Evolutionary conservation across 2,797 vertebrate genomes (phyloP).

Genomic region (Huso huso): DNA sequence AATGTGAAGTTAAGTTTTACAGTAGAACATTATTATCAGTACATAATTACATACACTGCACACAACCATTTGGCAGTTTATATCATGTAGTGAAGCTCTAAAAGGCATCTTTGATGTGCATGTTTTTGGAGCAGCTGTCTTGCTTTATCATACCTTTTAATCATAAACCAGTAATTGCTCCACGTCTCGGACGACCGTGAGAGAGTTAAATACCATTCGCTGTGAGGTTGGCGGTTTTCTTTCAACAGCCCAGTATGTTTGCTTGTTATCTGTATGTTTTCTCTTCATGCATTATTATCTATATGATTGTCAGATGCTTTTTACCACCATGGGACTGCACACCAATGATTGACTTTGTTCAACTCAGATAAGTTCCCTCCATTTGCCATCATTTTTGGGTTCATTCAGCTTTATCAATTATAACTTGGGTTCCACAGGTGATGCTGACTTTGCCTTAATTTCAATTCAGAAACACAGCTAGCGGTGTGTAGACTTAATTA

Average conservation of each 20-base stretch:
- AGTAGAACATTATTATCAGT: background rate
- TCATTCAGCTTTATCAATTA: conserved; percentile 3
- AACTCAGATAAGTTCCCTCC: background rate
- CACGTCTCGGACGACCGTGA: background rate
- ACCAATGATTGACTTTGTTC: background rate
- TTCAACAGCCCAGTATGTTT: background rate
- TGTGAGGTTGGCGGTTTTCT: background rate
- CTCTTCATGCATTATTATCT: background rate
- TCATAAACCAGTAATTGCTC: too few relatives aligned
- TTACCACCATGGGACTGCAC: background rate
- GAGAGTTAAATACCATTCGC: background rate
- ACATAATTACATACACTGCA: too few relatives aligned
- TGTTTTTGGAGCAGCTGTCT: background rate
- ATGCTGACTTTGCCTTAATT: background rate
- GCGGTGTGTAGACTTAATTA: background rate
- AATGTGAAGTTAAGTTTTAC: background rate
- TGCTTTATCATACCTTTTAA: background rate
- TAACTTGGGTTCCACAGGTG: background rate
- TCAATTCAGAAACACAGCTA: background rate
- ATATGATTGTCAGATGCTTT: conserved; percentile 2
- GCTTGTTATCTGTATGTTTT: background rate
- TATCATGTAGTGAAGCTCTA: too few relatives aligned
- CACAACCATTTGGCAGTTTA: too few relatives aligned
- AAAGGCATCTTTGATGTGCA: too few relatives aligned
- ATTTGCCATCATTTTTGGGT: background rate